A percentile compares a stretch with the other conserved stretches of the same genome.
These are phyloP conservation scores for Odobenus rosmarus DNA, from an alignment of 2,113 vertebrate genomes.

Conservation along the genomic window DNA sequence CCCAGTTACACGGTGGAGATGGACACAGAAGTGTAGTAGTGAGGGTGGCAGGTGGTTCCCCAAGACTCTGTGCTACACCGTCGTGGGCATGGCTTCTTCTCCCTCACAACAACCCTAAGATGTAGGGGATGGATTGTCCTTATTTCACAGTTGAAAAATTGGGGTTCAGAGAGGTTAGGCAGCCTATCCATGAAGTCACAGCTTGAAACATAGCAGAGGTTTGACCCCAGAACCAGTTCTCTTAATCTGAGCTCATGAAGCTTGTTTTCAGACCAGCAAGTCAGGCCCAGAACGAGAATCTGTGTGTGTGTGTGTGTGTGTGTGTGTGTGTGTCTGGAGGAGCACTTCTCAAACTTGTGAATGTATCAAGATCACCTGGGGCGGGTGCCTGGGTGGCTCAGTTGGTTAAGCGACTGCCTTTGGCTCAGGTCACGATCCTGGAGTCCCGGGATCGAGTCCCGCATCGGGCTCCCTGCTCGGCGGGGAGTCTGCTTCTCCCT, in stretches of 20 bases:
- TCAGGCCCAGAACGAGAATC: not conserved
- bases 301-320: not conserved
- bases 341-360: not conserved
- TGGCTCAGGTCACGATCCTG: too few species aligned
- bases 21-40: too few species aligned
- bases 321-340: not conserved
- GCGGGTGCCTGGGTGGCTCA: too few species aligned
- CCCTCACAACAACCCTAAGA: not conserved
- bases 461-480: too few species aligned
- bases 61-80: not conserved
- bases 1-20: not conserved
- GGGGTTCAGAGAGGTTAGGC: not conserved
- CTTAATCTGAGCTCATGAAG: not conserved
- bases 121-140: not conserved
- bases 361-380: not conserved
- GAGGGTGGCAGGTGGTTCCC: not conserved
- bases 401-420: too few species aligned
- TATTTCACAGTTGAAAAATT: not conserved
- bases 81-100: not conserved
- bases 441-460: too few species aligned
- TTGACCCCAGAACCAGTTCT: not conserved
- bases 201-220: not conserved
- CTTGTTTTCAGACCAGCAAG: not conserved
- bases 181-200: not conserved
- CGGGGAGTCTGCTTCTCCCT: too few species aligned